Evolutionary conservation across 2,113 vertebrate species (phyloP), one percentile per base, ranked within the genome.

Genomic region (Protobothrops flavoviridis): DNA sequence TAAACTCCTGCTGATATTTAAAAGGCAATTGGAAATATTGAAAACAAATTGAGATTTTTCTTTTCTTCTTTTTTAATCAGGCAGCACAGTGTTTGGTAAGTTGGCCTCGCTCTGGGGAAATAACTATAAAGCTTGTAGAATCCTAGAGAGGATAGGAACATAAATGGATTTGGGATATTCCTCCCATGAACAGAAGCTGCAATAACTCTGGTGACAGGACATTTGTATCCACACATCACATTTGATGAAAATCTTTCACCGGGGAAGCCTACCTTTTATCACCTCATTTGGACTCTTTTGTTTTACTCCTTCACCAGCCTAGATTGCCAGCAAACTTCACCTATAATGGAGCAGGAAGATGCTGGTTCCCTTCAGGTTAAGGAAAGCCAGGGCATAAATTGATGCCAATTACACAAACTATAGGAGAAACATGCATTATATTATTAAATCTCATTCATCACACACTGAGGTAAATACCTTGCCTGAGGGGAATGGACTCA

Each of bases 401-500:
- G 95, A 94, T 96, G 93, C 94, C 26, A 74, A 96, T 95, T 95
- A 94, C 90, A 96, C 96, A 93, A 89, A 55, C 96, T 95, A 93
- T 96, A 0, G 0, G 93, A 93, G 95, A 95, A 97, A 96, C 88
- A 57, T 93, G 95, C 94, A 97, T 97, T 96, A 95, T 96, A 96
- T 97, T 97, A 97, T 97, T 98, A 98, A 97, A 97, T 96, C 93
- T 95, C 97, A 96, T 97, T 97, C 92, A 98, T 98, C 97, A 98
- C 93, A 94, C 26, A 69, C 94, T 93, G 96, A 97, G 96, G 96
- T 97, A 97, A 98, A 97, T 96, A 96, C 95, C 95, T 89, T 91
- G 95, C 94, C n/a, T 96, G 91, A 87, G 97, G 95, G 97, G 96
- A 97, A 96, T 97, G 95, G 96, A 97, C 96, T 96, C 96, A 94